phyloP scores from a whole-genome alignment of 37 sponge, comb jelly and placozoan genomes.

The Ephydatia muelleri region DNA sequence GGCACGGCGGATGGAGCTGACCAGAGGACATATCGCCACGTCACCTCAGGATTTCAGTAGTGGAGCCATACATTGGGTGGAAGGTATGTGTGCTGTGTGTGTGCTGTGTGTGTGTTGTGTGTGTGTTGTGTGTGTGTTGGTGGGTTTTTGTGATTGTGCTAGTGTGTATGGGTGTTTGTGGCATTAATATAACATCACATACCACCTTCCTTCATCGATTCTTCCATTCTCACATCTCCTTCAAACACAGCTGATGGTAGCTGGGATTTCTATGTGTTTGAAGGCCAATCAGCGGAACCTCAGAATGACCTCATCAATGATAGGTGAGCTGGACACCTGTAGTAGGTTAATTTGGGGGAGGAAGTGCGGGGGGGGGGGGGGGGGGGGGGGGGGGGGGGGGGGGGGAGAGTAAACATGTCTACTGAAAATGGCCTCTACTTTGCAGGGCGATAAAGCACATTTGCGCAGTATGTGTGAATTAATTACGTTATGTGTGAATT shows the following conservation, averaged over 20 bases:
- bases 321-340: too few species aligned
- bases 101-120: too few species aligned
- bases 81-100: too few species aligned
- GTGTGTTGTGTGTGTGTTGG: too few species aligned
- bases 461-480: not conserved
- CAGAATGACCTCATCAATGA: too few species aligned
- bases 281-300: too few species aligned
- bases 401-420: not conserved
- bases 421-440: not conserved
- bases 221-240: not conserved
- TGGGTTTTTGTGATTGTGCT: not conserved
- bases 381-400: not conserved
- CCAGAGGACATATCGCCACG: constrained; percentile 62
- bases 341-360: too few species aligned
- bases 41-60: constrained; percentile 41
- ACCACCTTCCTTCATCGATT: not conserved
- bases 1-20: constrained; percentile 32
- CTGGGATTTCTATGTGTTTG: constrained; percentile 45
- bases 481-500: not conserved
- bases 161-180: not conserved
- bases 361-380: not conserved
- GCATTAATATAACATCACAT: not conserved
- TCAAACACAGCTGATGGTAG: constrained; percentile 23
- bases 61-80: constrained; percentile 80
- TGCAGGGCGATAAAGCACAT: not conserved